These are phyloP conservation scores for Hipparchia sbordonii DNA, from an alignment of 2,888 invertebrate species.

Conservation along the genomic window DNA sequence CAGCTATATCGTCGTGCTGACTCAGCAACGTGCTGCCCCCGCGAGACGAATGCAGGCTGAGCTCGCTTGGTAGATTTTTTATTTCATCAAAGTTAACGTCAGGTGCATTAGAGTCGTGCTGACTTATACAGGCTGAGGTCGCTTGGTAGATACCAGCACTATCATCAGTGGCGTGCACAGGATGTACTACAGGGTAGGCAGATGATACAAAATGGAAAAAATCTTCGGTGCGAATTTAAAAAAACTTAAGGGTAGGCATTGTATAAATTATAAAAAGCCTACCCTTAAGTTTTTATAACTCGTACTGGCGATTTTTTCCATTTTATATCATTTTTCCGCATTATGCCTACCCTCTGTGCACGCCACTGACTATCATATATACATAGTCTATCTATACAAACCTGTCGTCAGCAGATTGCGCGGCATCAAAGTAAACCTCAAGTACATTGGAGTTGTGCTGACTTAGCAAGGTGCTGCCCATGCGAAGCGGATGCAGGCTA, in stretches of 20 bases:
- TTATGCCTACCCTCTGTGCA: too few relatives aligned
- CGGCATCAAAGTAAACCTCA: constrained; percentile 74
- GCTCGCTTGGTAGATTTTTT: constrained; percentile 67
- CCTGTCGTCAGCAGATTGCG: constrained; percentile 68
- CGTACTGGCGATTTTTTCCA: too few relatives aligned
- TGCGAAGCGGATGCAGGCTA: constrained; percentile 74
- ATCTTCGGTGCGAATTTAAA: too few relatives aligned
- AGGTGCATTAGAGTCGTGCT: constrained; percentile 72
- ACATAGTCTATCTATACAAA: constrained; percentile 33
- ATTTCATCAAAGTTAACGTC: constrained; percentile 70
- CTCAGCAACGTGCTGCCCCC: constrained; percentile 76
- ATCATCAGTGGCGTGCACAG: too few relatives aligned
- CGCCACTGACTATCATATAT: too few relatives aligned
- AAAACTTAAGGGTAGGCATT: too few relatives aligned
- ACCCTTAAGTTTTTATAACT: too few relatives aligned
- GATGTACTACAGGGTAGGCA: too few relatives aligned
- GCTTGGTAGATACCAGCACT: too few relatives aligned
- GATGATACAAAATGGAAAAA: too few relatives aligned
- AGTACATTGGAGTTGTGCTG: constrained; percentile 74
- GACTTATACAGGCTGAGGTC: constrained; percentile 51
- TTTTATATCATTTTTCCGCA: too few relatives aligned
- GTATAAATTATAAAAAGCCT: too few relatives aligned
- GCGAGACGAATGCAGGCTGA: constrained; percentile 72
- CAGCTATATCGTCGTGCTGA: constrained; percentile 54
- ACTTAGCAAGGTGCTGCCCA: constrained; percentile 74